Evolutionary conservation across 53 echinoderm and acorn worm genomes (phyloP).

Genomic region (Paracentrotus lividus): DNA sequence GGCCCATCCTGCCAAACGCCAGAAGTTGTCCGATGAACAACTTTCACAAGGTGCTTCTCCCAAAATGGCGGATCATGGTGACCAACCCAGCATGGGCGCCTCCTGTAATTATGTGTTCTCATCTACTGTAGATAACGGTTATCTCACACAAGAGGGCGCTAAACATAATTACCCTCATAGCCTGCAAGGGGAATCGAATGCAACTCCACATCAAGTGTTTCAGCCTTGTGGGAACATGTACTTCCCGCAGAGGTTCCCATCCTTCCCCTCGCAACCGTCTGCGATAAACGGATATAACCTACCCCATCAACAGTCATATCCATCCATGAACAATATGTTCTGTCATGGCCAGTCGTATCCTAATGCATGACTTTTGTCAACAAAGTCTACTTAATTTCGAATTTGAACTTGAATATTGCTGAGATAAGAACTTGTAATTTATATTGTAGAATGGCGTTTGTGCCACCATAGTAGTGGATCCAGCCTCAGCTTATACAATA

Average conservation of each 20-base stretch:
- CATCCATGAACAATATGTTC: neutral
- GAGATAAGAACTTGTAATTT: no score
- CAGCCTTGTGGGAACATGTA: conserved; percentile 58
- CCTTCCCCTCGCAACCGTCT: conserved; percentile 41
- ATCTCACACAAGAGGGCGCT: conserved; percentile 30
- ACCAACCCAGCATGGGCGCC: neutral
- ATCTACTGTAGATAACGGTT: conserved; percentile 5
- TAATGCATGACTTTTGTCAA: neutral
- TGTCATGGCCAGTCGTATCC: conserved; percentile 43
- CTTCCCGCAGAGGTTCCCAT: conserved; percentile 39
- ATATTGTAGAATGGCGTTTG: no score
- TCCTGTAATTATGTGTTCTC: conserved; percentile 25
- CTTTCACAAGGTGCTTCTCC: neutral
- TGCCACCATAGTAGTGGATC: no score
- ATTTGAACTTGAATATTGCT: neutral
- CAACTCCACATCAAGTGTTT: conserved; percentile 31
- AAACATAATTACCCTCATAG: conserved; percentile 5
- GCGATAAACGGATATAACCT: neutral
- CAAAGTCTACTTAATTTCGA: neutral
- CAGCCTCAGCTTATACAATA: no score
- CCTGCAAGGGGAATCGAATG: neutral
- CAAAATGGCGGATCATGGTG: neutral
- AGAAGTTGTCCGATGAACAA: neutral
- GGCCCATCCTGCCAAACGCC: conserved; percentile 43
- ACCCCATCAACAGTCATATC: neutral